Conservation (phyloP, 2,797 vertebrate genomes). For the Peromyscus attwateri region DNA sequence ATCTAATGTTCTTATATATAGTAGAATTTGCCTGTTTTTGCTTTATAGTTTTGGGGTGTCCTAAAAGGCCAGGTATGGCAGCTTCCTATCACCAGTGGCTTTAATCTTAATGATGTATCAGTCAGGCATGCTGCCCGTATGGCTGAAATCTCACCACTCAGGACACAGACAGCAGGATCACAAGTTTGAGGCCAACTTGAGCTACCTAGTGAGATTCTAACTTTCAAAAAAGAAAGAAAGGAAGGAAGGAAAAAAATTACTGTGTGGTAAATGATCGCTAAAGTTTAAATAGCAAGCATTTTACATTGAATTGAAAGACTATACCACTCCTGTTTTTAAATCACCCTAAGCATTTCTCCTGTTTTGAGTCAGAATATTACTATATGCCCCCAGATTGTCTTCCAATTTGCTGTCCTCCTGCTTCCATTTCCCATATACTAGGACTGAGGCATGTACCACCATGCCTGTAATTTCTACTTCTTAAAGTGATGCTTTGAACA, state of each 20-base stretch:
- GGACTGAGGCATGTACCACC: background rate
- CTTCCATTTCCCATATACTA: background rate
- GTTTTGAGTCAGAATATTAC: background rate
- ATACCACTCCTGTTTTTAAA: slow-evolving; percentile 20
- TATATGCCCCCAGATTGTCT: background rate
- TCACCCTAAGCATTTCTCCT: slow-evolving; percentile 25
- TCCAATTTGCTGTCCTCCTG: background rate
- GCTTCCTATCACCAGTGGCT: background rate
- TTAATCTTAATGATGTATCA: slow-evolving; percentile 41
- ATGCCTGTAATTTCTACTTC: background rate
- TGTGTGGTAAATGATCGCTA: background rate
- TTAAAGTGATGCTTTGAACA: slow-evolving; percentile 44
- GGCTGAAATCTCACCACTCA: background rate
- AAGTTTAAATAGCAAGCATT: slow-evolving; percentile 50
- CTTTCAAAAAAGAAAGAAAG: background rate
- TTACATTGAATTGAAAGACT: slow-evolving; percentile 56
- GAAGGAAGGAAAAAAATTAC: background rate
- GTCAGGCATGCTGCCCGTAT: background rate
- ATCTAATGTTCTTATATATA: background rate
- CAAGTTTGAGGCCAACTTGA: background rate
- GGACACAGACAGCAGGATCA: background rate
- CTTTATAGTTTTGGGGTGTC: slow-evolving; percentile 41
- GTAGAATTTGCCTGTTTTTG: slow-evolving; percentile 48
- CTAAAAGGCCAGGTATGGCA: slow-evolving; percentile 2
- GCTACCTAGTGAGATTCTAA: background rate